These are phyloP conservation scores for Styela clava DNA, from an alignment of 23 tunicate species.

Conservation along the genomic window DNA sequence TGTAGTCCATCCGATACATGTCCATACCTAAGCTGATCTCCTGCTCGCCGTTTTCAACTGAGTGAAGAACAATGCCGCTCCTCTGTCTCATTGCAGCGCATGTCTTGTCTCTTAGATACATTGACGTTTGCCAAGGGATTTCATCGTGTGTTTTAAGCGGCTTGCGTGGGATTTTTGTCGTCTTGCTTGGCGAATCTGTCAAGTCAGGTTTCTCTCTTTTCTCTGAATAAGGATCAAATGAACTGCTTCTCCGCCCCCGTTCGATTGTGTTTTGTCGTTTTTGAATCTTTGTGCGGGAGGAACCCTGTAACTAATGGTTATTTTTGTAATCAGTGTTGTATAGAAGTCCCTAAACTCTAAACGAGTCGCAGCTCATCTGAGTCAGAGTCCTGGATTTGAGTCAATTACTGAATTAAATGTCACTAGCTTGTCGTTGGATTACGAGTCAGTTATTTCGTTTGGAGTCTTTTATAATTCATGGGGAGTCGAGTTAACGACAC, in stretches of 20 bases:
- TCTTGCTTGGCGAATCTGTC: slow-evolving; percentile 5
- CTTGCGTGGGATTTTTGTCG: neutral
- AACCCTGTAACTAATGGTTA: slow-evolving; percentile 19
- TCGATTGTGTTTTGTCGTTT: slow-evolving; percentile 13
- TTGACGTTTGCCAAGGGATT: neutral
- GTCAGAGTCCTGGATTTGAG: no score
- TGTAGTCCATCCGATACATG: slow-evolving; percentile 19
- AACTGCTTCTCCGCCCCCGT: slow-evolving; percentile 19
- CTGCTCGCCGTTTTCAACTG: slow-evolving; percentile 8
- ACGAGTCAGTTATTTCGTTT: no score
- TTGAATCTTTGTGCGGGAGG: neutral
- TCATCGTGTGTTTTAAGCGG: neutral
- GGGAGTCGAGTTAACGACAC: no score
- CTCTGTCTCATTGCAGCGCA: neutral
- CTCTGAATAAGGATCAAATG: slow-evolving; percentile 11
- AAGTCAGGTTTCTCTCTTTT: neutral
- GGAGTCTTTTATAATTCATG: no score
- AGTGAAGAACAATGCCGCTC: slow-evolving; percentile 12
- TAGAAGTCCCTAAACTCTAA: no score
- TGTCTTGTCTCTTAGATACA: neutral
- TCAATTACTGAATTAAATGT: no score
- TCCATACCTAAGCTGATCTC: slow-evolving; percentile 27
- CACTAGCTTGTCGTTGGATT: no score
- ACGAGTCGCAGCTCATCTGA: no score
- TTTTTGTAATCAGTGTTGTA: no score